Conservation (phyloP, 2,113 vertebrate species). For the Oostethus manadensis region DNA sequence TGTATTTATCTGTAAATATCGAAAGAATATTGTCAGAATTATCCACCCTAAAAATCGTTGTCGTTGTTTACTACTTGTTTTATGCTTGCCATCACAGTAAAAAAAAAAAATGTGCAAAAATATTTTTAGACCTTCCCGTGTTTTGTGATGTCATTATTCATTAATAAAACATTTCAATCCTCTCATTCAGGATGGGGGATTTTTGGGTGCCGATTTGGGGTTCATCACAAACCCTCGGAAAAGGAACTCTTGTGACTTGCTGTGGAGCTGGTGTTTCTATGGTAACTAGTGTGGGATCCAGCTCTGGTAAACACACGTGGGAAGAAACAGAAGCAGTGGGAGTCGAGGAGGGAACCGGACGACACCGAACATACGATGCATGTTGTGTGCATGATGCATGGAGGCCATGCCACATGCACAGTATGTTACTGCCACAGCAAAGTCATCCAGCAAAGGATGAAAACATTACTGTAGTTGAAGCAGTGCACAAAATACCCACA, state of each 20-base stretch:
- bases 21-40: constrained; percentile 9
- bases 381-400: background rate
- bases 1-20: constrained; percentile 7
- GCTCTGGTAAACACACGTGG: constrained; percentile 46
- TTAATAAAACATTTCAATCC: constrained; percentile 55
- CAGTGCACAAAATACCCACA: background rate
- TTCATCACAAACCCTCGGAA: constrained; percentile 27
- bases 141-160: constrained; percentile 38
- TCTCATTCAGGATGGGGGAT: constrained; percentile 1
- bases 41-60: constrained; percentile 19
- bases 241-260: constrained; percentile 24
- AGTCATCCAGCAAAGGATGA: background rate
- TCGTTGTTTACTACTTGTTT: constrained; percentile 4
- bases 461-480: background rate
- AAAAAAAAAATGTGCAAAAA: constrained; percentile 27
- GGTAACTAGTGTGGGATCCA: constrained; percentile 54
- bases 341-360: constrained; percentile 23
- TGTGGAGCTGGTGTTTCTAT: constrained; percentile 52
- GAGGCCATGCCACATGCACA: background rate
- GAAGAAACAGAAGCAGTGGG: constrained; percentile 15
- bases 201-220: constrained; percentile 3
- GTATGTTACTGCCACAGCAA: background rate
- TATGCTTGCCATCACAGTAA: constrained; percentile 26
- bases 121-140: constrained; percentile 38
- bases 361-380: constrained; percentile 5